Evolutionary conservation across 2,888 invertebrate species (phyloP).

Genomic region (Protophormia terraenovae): DNA sequence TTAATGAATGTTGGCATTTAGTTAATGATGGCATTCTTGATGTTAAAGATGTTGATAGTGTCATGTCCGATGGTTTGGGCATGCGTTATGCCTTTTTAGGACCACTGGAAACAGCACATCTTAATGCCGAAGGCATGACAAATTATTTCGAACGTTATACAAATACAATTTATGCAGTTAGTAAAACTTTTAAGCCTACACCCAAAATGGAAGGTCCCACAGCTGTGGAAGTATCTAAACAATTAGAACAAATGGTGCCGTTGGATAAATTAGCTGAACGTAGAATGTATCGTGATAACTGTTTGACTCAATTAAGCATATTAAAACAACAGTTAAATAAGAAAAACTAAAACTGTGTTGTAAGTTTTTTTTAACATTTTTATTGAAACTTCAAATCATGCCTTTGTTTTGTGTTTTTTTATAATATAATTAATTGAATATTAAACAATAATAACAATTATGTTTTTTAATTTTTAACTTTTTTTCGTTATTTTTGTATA

Average conservation of each 20-base stretch:
- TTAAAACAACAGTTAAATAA: conserved; percentile 88
- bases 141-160: conserved; percentile 85
- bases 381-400: conserved; percentile 51
- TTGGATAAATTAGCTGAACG: conserved; percentile 88
- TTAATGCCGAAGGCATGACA: conserved; percentile 94
- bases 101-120: conserved; percentile 94
- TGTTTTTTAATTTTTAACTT: conserved; percentile 6
- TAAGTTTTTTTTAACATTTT: conserved; percentile 12
- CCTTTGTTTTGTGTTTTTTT: conserved; percentile 7
- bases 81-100: conserved; percentile 98
- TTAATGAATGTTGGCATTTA: conserved; percentile 95
- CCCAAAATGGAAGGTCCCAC: conserved; percentile 86
- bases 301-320: conserved; percentile 89
- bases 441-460: conserved; percentile 53
- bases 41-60: conserved; percentile 94
- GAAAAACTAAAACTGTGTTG: conserved; percentile 35
- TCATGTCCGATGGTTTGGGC: conserved; percentile 96
- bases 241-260: conserved; percentile 88
- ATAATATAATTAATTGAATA: conserved; percentile 33
- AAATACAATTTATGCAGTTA: conserved; percentile 84
- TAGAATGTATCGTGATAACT: conserved; percentile 91
- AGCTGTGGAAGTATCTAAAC: conserved; percentile 85
- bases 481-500: conserved; percentile 29
- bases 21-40: conserved; percentile 92
- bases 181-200: conserved; percentile 88